Evolutionary conservation across 2,888 invertebrate species (phyloP).

Genomic region (Argyra leucocephala): DNA sequence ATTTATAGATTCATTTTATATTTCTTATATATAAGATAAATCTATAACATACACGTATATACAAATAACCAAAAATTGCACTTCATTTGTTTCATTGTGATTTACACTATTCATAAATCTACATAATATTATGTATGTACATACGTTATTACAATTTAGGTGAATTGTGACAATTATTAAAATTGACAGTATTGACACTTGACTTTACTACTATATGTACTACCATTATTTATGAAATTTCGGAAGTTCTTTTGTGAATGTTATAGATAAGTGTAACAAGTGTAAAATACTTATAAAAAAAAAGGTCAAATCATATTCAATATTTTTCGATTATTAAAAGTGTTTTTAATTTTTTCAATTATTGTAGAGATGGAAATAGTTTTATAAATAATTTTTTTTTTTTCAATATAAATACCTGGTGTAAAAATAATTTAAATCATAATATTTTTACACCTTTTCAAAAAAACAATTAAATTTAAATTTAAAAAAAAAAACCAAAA

Average conservation of each 20-base stretch:
- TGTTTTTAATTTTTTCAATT: neutral
- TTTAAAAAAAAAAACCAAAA: neutral
- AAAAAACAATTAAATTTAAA: neutral
- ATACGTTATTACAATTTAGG: too few species aligned
- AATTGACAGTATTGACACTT: neutral
- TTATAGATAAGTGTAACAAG: neutral
- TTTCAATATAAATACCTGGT: neutral
- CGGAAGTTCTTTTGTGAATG: constrained; percentile 2
- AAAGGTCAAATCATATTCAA: too few species aligned
- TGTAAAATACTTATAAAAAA: neutral
- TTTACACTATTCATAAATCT: too few species aligned
- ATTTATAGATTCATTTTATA: too few species aligned
- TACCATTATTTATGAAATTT: neutral
- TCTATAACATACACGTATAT: too few species aligned
- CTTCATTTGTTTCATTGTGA: too few species aligned
- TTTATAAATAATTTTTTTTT: neutral
- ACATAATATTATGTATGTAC: too few species aligned
- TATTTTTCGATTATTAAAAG: neutral
- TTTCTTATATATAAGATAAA: too few species aligned
- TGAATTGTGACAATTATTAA: too few species aligned
- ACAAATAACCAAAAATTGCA: too few species aligned
- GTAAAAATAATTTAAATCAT: neutral
- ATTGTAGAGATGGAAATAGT: neutral
- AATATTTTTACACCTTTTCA: neutral
- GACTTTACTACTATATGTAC: neutral